phyloP scores from a whole-genome alignment of 2,888 invertebrate species.

The Serripes groenlandicus region DNA sequence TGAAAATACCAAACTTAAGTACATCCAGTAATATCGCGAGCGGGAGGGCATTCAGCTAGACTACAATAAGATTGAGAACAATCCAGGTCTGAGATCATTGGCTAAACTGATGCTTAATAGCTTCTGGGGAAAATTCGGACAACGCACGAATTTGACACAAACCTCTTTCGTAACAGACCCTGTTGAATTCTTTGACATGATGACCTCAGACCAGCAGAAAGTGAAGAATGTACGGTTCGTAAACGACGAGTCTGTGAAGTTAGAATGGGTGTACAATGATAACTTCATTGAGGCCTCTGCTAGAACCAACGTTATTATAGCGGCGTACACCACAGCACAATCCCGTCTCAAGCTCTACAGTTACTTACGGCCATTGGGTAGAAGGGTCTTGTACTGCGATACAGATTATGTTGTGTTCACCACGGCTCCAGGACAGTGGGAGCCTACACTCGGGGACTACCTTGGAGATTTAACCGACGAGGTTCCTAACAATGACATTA shows the following conservation, averaged over 20 bases:
- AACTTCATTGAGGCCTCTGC: slow-evolving; percentile 41
- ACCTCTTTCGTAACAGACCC: slow-evolving; percentile 20
- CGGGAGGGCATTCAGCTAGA: slow-evolving; percentile 27
- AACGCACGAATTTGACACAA: slow-evolving; percentile 38
- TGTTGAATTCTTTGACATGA: slow-evolving; percentile 31
- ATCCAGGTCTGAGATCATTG: slow-evolving; percentile 37
- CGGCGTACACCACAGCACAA: slow-evolving; percentile 19
- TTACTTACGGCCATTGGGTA: not conserved
- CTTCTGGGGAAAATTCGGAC: slow-evolving; percentile 50
- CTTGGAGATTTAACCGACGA: slow-evolving; percentile 85
- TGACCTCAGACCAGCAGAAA: slow-evolving; percentile 37
- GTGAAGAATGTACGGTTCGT: slow-evolving; percentile 36
- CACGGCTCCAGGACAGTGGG: slow-evolving; percentile 13
- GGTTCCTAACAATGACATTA: slow-evolving; percentile 54
- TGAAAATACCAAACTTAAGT: slow-evolving; percentile 65
- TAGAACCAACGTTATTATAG: slow-evolving; percentile 50
- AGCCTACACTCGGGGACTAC: slow-evolving; percentile 76
- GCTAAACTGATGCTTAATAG: slow-evolving; percentile 42
- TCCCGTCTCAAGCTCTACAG: slow-evolving; percentile 48
- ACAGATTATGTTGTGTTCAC: slow-evolving; percentile 45
- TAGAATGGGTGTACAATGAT: slow-evolving; percentile 6
- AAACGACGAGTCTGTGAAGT: slow-evolving; percentile 13
- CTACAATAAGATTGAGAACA: slow-evolving; percentile 23
- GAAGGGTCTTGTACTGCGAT: slow-evolving; percentile 1
- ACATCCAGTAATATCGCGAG: slow-evolving; percentile 61